These are phyloP conservation scores for Cosmia pyralina DNA, from an alignment of 2,888 invertebrate species.

Conservation along the genomic window DNA sequence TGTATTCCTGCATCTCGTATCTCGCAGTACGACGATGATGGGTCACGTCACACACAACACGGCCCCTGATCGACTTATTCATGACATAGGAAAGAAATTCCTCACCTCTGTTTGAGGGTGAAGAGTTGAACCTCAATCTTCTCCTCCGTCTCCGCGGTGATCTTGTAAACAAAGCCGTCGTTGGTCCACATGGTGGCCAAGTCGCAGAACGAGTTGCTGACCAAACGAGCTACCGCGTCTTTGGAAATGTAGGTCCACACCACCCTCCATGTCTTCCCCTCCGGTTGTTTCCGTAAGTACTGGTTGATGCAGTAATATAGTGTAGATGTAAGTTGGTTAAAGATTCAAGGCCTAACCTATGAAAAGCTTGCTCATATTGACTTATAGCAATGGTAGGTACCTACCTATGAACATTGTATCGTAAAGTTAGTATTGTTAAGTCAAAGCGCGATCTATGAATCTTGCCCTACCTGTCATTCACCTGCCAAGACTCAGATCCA, in stretches of 20 bases:
- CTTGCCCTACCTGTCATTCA: background rate
- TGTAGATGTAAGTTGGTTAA: background rate
- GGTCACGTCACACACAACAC: background rate
- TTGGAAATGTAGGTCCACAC: conserved; percentile 72
- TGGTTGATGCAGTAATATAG: conserved; percentile 54
- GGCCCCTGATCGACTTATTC: background rate
- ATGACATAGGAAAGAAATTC: background rate
- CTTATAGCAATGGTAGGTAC: background rate
- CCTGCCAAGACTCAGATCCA: background rate
- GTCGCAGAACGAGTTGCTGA: conserved; percentile 77
- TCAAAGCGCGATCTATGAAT: background rate
- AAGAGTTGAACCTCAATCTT: conserved; percentile 75
- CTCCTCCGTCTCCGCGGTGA: conserved; percentile 79
- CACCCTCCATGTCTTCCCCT: conserved; percentile 79
- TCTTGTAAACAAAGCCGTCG: conserved; percentile 77
- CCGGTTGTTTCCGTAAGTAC: conserved; percentile 78
- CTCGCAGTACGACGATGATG: background rate
- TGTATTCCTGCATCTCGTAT: background rate
- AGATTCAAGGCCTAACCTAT: background rate
- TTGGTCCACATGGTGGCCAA: conserved; percentile 79
- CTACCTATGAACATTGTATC: background rate
- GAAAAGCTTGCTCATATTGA: background rate
- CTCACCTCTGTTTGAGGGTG: conserved; percentile 82
- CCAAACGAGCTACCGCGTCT: conserved; percentile 75
- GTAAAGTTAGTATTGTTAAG: too few relatives aligned